These are phyloP conservation scores for Scaptomyza parva DNA, from an alignment of 2,888 invertebrate species.

Conservation along the genomic window DNA sequence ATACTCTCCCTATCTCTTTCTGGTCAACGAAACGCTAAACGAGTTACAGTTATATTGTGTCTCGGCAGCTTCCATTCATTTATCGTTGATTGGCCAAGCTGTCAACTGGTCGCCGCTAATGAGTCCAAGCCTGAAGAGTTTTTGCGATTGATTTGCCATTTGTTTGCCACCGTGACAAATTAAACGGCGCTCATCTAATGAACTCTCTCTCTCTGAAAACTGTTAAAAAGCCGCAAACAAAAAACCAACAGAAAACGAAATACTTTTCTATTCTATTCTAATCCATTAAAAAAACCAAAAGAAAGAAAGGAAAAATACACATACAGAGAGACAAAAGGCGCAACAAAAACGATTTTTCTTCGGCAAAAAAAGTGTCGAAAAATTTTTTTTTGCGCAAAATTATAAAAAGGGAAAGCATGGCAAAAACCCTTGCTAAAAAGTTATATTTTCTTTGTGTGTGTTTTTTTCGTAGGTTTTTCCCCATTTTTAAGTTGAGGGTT, in stretches of 20 bases:
- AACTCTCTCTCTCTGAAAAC: slow-evolving; percentile 61
- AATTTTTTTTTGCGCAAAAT: slow-evolving; percentile 43
- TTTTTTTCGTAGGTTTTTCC: not conserved
- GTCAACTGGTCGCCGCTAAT: slow-evolving; percentile 58
- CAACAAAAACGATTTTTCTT: slow-evolving; percentile 70
- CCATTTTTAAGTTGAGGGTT: slow-evolving; percentile 55
- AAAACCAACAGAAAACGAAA: slow-evolving; percentile 38
- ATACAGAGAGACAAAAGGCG: slow-evolving; percentile 58
- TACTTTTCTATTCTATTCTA: not conserved
- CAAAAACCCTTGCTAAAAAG: slow-evolving; percentile 67
- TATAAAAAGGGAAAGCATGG: slow-evolving; percentile 22
- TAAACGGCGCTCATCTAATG: slow-evolving; percentile 70
- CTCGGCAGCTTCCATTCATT: slow-evolving; percentile 26
- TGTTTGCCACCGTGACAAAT: slow-evolving; percentile 68
- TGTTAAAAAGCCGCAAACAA: slow-evolving; percentile 66
- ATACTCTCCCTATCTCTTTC: too few relatives aligned
- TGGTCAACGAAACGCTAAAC: slow-evolving; percentile 18
- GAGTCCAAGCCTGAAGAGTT: slow-evolving; percentile 29
- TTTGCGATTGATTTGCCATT: slow-evolving; percentile 45
- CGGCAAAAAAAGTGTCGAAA: slow-evolving; percentile 56
- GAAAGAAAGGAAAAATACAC: slow-evolving; percentile 43
- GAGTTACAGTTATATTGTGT: slow-evolving; percentile 22
- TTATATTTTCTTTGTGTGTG: slow-evolving; percentile 28
- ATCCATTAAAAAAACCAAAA: too few relatives aligned
- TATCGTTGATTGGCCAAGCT: slow-evolving; percentile 59